phyloP scores from a whole-genome alignment of 2,113 vertebrate species.

The Melanerpes aurifrons region DNA sequence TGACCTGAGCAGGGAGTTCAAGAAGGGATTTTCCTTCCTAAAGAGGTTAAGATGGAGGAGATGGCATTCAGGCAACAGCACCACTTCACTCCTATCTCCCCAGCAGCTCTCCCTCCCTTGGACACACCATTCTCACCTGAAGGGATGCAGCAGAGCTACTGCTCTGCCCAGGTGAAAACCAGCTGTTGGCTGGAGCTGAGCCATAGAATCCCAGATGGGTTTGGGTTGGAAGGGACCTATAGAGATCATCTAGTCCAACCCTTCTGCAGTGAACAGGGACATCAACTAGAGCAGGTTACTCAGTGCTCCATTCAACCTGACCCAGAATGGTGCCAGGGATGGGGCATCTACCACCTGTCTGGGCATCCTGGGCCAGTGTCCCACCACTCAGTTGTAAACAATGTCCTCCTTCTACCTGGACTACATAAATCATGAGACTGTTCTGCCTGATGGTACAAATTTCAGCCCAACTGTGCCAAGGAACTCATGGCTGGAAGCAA shows the following conservation, averaged over 20 bases:
- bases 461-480: background rate
- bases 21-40: background rate
- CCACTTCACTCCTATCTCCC: background rate
- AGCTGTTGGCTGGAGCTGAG: background rate
- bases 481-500: background rate
- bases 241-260: background rate
- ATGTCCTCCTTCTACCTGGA: background rate
- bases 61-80: background rate
- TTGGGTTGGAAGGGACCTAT: background rate
- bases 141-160: background rate
- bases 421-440: no score
- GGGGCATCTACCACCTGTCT: background rate
- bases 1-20: background rate
- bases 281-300: background rate
- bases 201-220: background rate
- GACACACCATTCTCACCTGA: rapidly evolving
- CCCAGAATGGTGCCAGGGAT: background rate
- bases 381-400: background rate
- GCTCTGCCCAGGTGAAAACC: background rate
- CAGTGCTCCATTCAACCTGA: background rate
- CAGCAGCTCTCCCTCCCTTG: background rate
- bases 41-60: background rate
- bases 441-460: no score
- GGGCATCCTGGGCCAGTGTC: background rate
- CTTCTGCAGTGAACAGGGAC: background rate